A percentile compares a stretch with the other conserved stretches of the same genome.
phyloP scores from a whole-genome alignment of 2,113 vertebrate species.

The Nansenia antarctica region DNA sequence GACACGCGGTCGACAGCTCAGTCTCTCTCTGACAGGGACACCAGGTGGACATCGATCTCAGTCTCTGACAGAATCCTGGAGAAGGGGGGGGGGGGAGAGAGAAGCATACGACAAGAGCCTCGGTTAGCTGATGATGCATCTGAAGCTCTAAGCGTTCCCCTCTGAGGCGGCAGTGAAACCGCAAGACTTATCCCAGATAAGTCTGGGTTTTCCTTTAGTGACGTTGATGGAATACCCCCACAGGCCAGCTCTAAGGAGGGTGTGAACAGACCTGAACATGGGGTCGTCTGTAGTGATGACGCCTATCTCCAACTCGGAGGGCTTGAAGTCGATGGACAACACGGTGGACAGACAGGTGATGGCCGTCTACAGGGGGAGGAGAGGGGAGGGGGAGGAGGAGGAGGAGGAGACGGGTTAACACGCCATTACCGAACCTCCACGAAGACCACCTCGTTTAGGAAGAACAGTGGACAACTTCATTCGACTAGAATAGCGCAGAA shows the following conservation, averaged over 20 bases:
- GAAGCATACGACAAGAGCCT: neutral
- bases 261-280: slow-evolving; percentile 80
- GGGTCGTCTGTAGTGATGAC: slow-evolving; percentile 86
- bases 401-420: neutral
- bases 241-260: no score
- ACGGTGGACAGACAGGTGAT: slow-evolving; percentile 88
- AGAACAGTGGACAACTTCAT: no score
- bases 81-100: slow-evolving; percentile 41
- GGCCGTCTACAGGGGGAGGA: slow-evolving; percentile 75
- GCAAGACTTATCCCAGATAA: no score
- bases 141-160: no score
- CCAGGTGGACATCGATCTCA: slow-evolving; percentile 85
- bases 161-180: no score
- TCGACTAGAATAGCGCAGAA: no score
- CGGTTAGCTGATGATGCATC: neutral
- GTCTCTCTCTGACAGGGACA: slow-evolving; percentile 87
- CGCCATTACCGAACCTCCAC: no score
- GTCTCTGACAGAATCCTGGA: slow-evolving; percentile 87
- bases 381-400: neutral
- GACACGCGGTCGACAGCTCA: slow-evolving; percentile 53
- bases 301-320: slow-evolving; percentile 86
- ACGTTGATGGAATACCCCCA: no score
- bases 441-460: no score
- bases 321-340: slow-evolving; percentile 89
- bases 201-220: no score